A percentile compares a stretch with the other conserved stretches of the same genome.
These are phyloP conservation scores for Cladopsammia gracilis DNA, from an alignment of 64 coral and sea anemone genomes.

Conservation along the genomic window DNA sequence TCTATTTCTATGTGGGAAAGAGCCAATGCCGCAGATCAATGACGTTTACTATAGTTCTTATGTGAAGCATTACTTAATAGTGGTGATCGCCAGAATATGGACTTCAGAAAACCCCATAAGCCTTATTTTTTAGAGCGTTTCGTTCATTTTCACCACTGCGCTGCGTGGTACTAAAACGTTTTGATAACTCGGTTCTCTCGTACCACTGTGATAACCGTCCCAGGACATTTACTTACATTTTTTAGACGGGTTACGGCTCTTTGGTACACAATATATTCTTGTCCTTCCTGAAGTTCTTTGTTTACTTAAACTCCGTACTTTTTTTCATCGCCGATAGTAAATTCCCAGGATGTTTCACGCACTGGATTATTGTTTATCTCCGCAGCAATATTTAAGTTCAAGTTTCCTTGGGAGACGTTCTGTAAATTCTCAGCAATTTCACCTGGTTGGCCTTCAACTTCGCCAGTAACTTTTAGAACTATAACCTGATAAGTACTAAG, in stretches of 20 bases:
- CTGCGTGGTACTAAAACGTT: too few species aligned
- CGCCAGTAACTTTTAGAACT: constrained; percentile 1
- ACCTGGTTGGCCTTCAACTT: not conserved
- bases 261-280: constrained; percentile 30
- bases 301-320: constrained; percentile 10
- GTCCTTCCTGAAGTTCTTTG: constrained; percentile 6
- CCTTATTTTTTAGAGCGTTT: too few species aligned
- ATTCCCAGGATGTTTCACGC: not conserved
- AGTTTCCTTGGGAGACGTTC: not conserved
- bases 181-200: too few species aligned
- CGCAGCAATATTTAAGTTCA: constrained; percentile 36
- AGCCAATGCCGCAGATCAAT: too few species aligned
- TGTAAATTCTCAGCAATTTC: too few species aligned
- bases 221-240: not conserved
- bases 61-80: too few species aligned
- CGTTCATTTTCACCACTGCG: too few species aligned
- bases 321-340: constrained; percentile 39
- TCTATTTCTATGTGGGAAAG: too few species aligned
- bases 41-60: too few species aligned
- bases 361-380: constrained; percentile 1
- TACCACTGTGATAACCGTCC: too few species aligned
- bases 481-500: constrained; percentile 36
- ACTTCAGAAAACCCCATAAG: not conserved
- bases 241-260: constrained; percentile 9
- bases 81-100: too few species aligned